Evolutionary conservation across 2,113 vertebrate species (phyloP).

Genomic region (Pelusios castaneus): DNA sequence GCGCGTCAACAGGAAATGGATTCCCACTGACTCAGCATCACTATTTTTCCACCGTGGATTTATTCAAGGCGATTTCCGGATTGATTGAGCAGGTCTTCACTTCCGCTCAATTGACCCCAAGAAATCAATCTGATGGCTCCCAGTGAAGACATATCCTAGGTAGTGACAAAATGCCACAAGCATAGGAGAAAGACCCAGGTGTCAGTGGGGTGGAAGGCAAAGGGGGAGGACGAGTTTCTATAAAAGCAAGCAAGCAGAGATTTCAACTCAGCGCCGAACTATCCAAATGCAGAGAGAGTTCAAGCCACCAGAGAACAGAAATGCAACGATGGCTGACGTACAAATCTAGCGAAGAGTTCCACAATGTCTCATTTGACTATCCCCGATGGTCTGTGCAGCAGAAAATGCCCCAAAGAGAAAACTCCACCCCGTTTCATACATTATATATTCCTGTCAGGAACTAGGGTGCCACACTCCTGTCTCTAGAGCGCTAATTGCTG

Average conservation of each 20-base stretch:
- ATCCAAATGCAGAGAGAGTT: background rate
- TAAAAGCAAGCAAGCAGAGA: background rate
- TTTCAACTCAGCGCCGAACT: background rate
- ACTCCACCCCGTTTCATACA: background rate
- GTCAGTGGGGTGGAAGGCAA: background rate
- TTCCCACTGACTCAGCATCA: too few relatives aligned
- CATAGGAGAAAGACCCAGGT: background rate
- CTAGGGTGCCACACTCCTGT: background rate
- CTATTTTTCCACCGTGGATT: too few relatives aligned
- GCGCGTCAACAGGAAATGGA: too few relatives aligned
- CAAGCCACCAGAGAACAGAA: accelerated
- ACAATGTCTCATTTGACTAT: background rate
- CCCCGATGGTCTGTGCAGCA: background rate
- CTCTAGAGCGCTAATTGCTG: background rate
- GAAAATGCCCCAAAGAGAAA: background rate
- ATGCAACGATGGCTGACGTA: accelerated
- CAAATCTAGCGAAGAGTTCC: background rate
- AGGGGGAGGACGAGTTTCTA: background rate
- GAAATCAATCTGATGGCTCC: too few relatives aligned
- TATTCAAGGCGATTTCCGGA: too few relatives aligned
- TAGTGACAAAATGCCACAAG: background rate
- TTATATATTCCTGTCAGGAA: background rate
- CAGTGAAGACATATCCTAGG: too few relatives aligned
- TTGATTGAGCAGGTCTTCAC: too few relatives aligned
- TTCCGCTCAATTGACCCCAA: too few relatives aligned